Conservation (phyloP, 2,888 invertebrate genomes). For the Lasiommata megera region DNA sequence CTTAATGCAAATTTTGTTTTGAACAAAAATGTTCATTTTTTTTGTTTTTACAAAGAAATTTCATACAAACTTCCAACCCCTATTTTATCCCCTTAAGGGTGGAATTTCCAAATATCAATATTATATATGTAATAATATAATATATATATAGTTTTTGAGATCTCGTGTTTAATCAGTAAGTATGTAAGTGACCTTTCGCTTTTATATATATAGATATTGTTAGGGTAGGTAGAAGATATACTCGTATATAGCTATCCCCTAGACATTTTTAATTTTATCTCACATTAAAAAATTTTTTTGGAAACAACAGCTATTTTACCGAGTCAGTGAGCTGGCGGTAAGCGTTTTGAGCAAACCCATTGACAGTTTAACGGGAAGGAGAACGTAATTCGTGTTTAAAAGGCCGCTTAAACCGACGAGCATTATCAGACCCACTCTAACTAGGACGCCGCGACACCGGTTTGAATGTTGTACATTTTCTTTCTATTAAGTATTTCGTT, state of each 20-base stretch:
- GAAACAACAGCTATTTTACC: constrained; percentile 14
- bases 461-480: neutral
- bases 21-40: too few relatives aligned
- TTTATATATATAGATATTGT: too few relatives aligned
- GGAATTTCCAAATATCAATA: too few relatives aligned
- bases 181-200: too few relatives aligned
- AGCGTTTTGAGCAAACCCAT: constrained; percentile 13
- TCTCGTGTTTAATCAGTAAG: too few relatives aligned
- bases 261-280: neutral
- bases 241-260: neutral
- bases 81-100: too few relatives aligned
- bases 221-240: too few relatives aligned
- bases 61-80: too few relatives aligned
- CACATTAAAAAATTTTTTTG: constrained; percentile 1
- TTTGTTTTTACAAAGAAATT: too few relatives aligned
- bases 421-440: constrained; percentile 6
- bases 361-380: constrained; percentile 19
- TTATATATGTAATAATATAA: too few relatives aligned
- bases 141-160: too few relatives aligned
- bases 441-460: neutral
- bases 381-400: constrained; percentile 17
- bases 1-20: too few relatives aligned
- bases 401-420: constrained; percentile 6
- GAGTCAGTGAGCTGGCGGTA: constrained; percentile 14
- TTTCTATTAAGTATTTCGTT: neutral